Evolutionary conservation across 2,797 vertebrate species (phyloP).

Genomic region (Anabas testudineus): DNA sequence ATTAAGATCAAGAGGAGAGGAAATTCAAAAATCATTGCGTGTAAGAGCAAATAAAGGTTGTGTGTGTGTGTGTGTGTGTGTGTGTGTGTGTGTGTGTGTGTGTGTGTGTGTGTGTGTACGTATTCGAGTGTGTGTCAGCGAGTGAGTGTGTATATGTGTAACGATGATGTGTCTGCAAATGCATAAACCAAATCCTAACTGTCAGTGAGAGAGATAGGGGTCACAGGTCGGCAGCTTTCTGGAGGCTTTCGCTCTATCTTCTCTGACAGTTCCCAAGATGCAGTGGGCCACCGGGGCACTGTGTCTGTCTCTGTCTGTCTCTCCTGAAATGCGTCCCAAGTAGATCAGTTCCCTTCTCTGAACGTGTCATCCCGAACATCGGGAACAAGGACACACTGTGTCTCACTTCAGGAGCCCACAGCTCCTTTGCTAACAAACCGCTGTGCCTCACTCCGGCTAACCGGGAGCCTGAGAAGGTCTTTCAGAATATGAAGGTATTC

Average conservation of each 20-base stretch:
- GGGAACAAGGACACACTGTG: slow-evolving; percentile 70
- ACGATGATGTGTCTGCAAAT: slow-evolving; percentile 56
- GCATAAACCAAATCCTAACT: slow-evolving; percentile 74
- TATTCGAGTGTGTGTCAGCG: slow-evolving; percentile 19
- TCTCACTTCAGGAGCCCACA: slow-evolving; percentile 41
- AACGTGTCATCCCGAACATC: slow-evolving; percentile 52
- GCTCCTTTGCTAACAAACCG: slow-evolving; percentile 43
- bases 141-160: slow-evolving; percentile 29
- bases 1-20: slow-evolving; percentile 47
- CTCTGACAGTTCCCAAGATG: slow-evolving; percentile 78
- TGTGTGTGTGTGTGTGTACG: slow-evolving; percentile 12
- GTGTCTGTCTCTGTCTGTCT: slow-evolving; percentile 60
- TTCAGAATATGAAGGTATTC: slow-evolving; percentile 33
- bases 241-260: slow-evolving; percentile 70
- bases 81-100: slow-evolving; percentile 26
- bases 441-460: slow-evolving; percentile 30
- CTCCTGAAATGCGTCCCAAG: slow-evolving; percentile 65
- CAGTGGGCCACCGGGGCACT: slow-evolving; percentile 63
- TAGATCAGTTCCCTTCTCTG: slow-evolving; percentile 54
- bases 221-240: slow-evolving; percentile 69
- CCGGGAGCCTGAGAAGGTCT: slow-evolving; percentile 27
- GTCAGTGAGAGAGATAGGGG: slow-evolving; percentile 72
- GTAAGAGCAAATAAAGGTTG: slow-evolving; percentile 49
- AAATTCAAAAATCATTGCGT: slow-evolving; percentile 59
- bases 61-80: not conserved